phyloP scores from a whole-genome alignment of 2,797 vertebrate genomes.

The Falco columbarius region DNA sequence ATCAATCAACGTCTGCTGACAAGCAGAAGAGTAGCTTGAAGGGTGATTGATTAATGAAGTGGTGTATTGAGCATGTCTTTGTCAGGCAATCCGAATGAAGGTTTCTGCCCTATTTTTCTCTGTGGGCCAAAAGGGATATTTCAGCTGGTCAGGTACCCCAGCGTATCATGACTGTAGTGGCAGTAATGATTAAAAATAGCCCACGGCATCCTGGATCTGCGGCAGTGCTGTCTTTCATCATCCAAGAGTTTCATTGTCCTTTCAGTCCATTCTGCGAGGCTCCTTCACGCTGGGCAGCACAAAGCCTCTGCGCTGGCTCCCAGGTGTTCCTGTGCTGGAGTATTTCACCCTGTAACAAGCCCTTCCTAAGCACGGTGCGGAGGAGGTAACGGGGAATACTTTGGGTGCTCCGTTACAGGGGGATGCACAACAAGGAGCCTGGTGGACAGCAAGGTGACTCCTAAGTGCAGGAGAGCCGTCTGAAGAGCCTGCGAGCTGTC shows the following conservation, averaged over 20 bases:
- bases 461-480: neutral
- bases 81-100: neutral
- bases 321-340: neutral
- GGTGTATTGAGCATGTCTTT: neutral
- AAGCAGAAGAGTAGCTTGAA: constrained; percentile 27
- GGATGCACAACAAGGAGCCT: neutral
- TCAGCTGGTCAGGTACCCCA: neutral
- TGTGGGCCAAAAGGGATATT: neutral
- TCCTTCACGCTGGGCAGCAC: neutral
- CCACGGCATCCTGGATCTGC: neutral
- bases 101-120: neutral
- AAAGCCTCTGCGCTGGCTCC: neutral
- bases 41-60: constrained; percentile 41
- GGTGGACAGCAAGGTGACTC: neutral
- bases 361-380: neutral
- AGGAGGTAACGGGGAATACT: neutral
- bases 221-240: neutral
- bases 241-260: neutral
- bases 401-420: neutral
- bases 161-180: neutral
- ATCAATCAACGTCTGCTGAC: constrained; percentile 25
- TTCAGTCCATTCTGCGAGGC: neutral
- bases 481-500: neutral
- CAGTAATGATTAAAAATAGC: constrained; percentile 9
- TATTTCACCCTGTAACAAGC: neutral